Evolutionary conservation across 2,113 vertebrate genomes (phyloP), one percentile per base, ranked within the genome.

Genomic region (Prolemur simus): DNA sequence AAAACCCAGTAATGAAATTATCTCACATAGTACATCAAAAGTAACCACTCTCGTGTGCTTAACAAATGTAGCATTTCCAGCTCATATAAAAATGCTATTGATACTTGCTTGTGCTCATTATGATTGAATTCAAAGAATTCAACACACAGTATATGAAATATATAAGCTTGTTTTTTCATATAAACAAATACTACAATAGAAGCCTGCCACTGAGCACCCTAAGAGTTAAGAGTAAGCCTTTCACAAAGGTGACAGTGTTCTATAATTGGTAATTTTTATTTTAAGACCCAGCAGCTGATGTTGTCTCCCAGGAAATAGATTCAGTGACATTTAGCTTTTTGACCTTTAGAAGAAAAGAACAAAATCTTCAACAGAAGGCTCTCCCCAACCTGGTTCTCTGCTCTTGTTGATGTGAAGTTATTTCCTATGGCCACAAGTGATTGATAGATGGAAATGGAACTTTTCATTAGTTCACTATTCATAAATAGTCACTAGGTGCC

Each of bases 281-380:
- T 80, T 94, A 94, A 89, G 49, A 73, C n/a, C 29, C 25, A 81
- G 23, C 39, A 85, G 60, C 32, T 32, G 42, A 78, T 64, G 20
- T 42, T 86, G 39, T 74, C 68, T 83, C 68, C 32, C 12, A 42
- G 42, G 63, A 95, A 94, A 78, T 15, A 90, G 47, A 77, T 64
- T 92, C 37, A 81, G 6, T 95, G 54, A 68, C n/a, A 94, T 84
- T 92, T 63, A 73, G 32, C 74, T 84, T 90, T 93, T 92, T 86
- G 56, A 74, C 82, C 63, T 90, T 95, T 92, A 77, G 63, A 87
- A 89, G 68, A 66, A 94, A 78, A 87, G 64, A 68, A 94, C 17
- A 29, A 84, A 93, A 93, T 93, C 32, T 37, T 32, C 45, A 56
- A 37, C 15, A 68, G 60, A 69, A 83, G 20, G 0, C 9, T 74